phyloP scores from a whole-genome alignment of 2,113 vertebrate genomes.

The Antechinus stuartii region DNA sequence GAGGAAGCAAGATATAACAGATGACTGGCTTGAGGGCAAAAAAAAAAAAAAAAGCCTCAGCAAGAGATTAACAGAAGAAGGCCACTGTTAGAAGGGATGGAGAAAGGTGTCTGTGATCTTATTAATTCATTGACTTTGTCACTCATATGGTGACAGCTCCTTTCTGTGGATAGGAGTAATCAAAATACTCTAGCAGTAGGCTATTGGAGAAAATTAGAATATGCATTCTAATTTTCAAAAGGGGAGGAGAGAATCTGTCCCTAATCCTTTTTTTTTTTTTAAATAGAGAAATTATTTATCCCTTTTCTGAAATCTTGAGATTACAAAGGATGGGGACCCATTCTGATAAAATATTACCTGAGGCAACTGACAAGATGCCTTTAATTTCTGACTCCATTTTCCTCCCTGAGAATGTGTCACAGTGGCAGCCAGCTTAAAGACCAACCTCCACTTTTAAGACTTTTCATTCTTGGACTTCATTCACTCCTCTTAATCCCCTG shows the following conservation, averaged over 20 bases:
- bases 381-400: background rate
- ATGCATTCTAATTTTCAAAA: background rate
- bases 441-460: background rate
- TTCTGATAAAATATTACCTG: background rate
- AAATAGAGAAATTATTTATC: conserved; percentile 5
- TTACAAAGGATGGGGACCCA: background rate
- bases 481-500: background rate
- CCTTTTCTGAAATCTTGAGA: background rate
- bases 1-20: background rate
- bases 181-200: background rate
- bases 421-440: background rate
- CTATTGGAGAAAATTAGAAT: background rate
- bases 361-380: background rate
- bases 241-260: background rate
- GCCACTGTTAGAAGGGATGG: background rate
- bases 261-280: background rate
- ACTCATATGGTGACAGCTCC: background rate
- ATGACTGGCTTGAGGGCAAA: conserved; percentile 12
- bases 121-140: background rate
- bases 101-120: background rate
- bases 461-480: background rate
- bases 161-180: conserved; percentile 9
- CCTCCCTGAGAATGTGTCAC: background rate
- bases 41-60: background rate
- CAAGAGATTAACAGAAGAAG: conserved; percentile 10